Evolutionary conservation across 2,113 vertebrate species (phyloP).

Genomic region (Zootoca vivipara): DNA sequence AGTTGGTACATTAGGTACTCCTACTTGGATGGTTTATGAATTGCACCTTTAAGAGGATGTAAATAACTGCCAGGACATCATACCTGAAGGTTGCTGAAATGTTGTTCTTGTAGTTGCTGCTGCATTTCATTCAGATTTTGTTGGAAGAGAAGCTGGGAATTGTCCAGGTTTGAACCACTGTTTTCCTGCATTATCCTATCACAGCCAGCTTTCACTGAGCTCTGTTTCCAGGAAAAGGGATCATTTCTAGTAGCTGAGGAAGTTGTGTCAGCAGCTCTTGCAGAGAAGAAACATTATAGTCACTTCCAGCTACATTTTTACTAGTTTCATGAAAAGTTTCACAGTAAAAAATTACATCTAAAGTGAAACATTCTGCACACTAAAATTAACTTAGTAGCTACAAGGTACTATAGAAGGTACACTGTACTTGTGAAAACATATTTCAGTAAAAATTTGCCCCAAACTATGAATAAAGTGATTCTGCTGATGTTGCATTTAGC

Average conservation of each 20-base stretch:
- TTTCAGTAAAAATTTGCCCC: not conserved
- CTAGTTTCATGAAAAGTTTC: not conserved
- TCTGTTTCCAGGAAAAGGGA: constrained; percentile 65
- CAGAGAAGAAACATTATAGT: constrained; percentile 54
- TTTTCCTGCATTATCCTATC: constrained; percentile 75
- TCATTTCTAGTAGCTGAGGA: constrained; percentile 69
- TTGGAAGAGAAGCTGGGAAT: constrained; percentile 71
- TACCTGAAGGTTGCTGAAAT: constrained; percentile 77
- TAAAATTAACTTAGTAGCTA: not conserved
- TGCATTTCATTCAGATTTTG: constrained; percentile 76
- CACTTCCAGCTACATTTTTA: constrained; percentile 50
- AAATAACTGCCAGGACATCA: constrained; percentile 25
- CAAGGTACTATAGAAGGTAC: not conserved
- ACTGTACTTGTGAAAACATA: not conserved
- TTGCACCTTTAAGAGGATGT: not conserved
- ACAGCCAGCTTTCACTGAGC: constrained; percentile 67
- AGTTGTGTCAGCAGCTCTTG: constrained; percentile 77
- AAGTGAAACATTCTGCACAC: not conserved
- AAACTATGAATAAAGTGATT: not conserved
- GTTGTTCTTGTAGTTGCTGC: constrained; percentile 74
- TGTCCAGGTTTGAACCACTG: constrained; percentile 54
- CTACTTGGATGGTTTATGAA: not conserved
- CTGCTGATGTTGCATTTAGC: not conserved
- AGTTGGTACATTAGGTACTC: not conserved
- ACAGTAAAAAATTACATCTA: not conserved